A percentile compares a stretch with the other conserved stretches of the same genome.
Conservation (phyloP, 1,140 invertebrate genomes). For the Lordiphosa collinella region DNA sequence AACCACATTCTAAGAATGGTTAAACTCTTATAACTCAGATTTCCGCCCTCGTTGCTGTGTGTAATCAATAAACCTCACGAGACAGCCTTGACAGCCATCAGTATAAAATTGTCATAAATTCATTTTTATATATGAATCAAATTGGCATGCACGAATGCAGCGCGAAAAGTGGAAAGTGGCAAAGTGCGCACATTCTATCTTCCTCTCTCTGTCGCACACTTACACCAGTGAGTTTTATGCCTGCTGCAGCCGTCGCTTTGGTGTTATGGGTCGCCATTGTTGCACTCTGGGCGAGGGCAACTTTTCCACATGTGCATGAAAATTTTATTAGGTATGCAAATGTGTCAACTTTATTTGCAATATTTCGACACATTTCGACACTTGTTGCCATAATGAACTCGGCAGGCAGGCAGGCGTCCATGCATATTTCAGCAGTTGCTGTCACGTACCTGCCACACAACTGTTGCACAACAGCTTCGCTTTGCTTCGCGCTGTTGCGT, state of each 20-base stretch:
- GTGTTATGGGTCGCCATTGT: slow-evolving; percentile 25
- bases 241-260: slow-evolving; percentile 32
- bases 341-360: slow-evolving; percentile 76
- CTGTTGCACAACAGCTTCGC: slow-evolving; percentile 30
- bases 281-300: slow-evolving; percentile 22
- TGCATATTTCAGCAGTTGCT: slow-evolving; percentile 43
- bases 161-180: slow-evolving; percentile 45
- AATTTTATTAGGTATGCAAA: slow-evolving; percentile 79
- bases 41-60: slow-evolving; percentile 3
- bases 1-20: no score
- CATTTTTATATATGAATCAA: slow-evolving; percentile 58
- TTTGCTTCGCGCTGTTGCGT: slow-evolving; percentile 21
- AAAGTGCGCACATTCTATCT: slow-evolving; percentile 10
- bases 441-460: slow-evolving; percentile 34
- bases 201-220: background rate
- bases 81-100: slow-evolving; percentile 60
- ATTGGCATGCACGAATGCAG: slow-evolving; percentile 66
- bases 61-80: slow-evolving; percentile 41
- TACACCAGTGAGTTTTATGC: slow-evolving; percentile 27
- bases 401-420: slow-evolving; percentile 11
- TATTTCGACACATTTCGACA: slow-evolving; percentile 70
- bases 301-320: slow-evolving; percentile 30
- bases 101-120: slow-evolving; percentile 77
- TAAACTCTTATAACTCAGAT: background rate
- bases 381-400: slow-evolving; percentile 73